Evolutionary conservation across 2,113 vertebrate genomes (phyloP), one percentile per base, ranked within the genome.

Genomic region (Elgaria multicarinata): DNA sequence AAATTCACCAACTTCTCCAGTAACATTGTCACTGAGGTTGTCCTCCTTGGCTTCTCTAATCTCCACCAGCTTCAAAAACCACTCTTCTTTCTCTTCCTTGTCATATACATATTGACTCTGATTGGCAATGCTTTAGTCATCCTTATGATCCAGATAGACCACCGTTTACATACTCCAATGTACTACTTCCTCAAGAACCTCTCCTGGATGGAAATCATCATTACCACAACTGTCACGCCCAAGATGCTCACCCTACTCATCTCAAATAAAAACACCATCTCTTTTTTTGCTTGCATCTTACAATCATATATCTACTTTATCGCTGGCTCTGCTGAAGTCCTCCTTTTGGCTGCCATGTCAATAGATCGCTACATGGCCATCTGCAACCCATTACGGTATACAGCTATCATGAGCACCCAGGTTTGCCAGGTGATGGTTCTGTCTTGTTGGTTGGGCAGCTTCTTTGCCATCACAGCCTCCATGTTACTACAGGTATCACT

Each of bases 291-390:
- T 7, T 96, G 93, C 46, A 90, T 88, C 22, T 76, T 87, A 6
- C 95, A 95, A 93, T 93, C 86, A 94, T 89, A 22, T 94, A 55
- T 94, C 42, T 94, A 93, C 1, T 92, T 94, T 3, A 87, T 92
- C 28, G 94, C 94, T n/a, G 94, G 94, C 6, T 93, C 95, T 89
- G 91, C 91, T 26, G 94, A 96, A 31, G 94, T 92, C 22, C 55
- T 96, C 28, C 93, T 96, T 1, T 91, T 96, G 1, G 93, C 93
- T 22, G 85, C 92, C 76, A 96, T 96, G 93, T 93, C 93, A 78
- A 94, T 62, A 20, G 58, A 62, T 20, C 16, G 58, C 5, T 62
- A 62, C 18, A 5, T 20, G 18, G 58, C 58, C 58, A 62, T 62
- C 58, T 62, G 95, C 95, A 90, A 92, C 1, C 94, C 93, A 71